Base-by-base conservation (phyloP, 2,888 invertebrate genomes). In the Harpalus rubripes region DNA sequence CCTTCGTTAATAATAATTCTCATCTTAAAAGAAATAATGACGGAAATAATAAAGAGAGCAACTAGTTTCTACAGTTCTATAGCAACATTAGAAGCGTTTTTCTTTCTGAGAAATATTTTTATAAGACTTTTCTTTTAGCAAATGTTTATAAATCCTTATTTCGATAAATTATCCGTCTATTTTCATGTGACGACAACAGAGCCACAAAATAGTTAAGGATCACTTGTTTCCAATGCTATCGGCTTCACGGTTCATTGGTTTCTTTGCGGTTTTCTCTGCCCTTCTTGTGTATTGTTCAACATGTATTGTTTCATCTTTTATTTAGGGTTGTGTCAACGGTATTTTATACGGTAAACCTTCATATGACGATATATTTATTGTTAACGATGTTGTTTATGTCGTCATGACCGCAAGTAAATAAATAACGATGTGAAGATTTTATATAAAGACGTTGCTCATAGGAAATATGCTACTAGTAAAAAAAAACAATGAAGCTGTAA, bases 241-340 rank as follows among this genome's bases (percentile, higher is more conserved):
- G 26, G 26, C 22, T 63, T 63, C 63, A 63, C 26, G 63, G 63
- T 63, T 63, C 63, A 63, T 26, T 63, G 63, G 32, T 22, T 63
- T 63, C 63, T 63, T 63, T 12, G 63, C 22, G 63, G 63, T 63
- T 26, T 26, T 26, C 63, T 22, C 26, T 12, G 59, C 7, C 18
- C 59, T 61, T 61, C 22, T 61, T 61, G 22, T 63, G 8, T 63
- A 26, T 26, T 26, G 63, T 26, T 63, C 12, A 22, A 12, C 22
- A 1, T 63, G 26, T 63, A 63, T 63, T 63, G 63, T 63, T 63
- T 63, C 63, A 63, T 63, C 63, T 26, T 63, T 63, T 63, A 63
- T 63, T 63, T 63, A 63, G 22, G 61, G 22, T 63, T 63, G 63
- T 63, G 63, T 26, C 63, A 63, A 63, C 7, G 22, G 32, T 63